Evolutionary conservation across 2,797 vertebrate species (phyloP).

Genomic region (Hypotaenidia philippensis): DNA sequence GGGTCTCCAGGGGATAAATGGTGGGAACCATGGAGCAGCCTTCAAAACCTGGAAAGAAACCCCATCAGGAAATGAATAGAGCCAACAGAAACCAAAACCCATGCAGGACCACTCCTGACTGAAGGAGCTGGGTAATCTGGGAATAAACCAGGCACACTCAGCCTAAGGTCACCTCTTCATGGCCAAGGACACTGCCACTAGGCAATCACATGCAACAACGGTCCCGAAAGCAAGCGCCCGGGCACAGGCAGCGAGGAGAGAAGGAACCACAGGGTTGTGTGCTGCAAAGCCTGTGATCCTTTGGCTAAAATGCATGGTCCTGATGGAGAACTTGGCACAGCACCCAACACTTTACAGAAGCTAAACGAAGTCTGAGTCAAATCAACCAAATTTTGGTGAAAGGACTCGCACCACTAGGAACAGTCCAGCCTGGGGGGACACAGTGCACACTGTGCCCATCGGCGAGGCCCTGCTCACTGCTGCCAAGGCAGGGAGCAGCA

Average conservation of each 20-base stretch:
- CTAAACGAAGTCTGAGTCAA: neutral
- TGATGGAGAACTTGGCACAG: neutral
- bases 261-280: neutral
- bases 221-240: constrained; percentile 33
- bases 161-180: constrained; percentile 22
- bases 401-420: neutral
- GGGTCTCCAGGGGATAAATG: constrained; percentile 96
- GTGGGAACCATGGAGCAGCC: constrained; percentile 99
- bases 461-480: neutral
- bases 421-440: neutral
- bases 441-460: neutral
- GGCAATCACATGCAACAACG: constrained; percentile 54
- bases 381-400: neutral
- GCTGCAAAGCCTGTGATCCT: neutral
- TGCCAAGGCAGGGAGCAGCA: rapidly evolving
- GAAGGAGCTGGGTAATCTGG: neutral
- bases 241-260: neutral
- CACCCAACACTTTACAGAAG: neutral
- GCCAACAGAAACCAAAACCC: constrained; percentile 18
- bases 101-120: neutral
- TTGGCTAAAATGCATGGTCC: neutral
- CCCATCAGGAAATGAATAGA: constrained; percentile 57
- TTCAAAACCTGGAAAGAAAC: constrained; percentile 91
- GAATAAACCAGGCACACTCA: constrained; percentile 44
- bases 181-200: neutral